These are phyloP conservation scores for Genyomyrus donnyi DNA, from an alignment of 2,113 vertebrate genomes.

Conservation along the genomic window DNA sequence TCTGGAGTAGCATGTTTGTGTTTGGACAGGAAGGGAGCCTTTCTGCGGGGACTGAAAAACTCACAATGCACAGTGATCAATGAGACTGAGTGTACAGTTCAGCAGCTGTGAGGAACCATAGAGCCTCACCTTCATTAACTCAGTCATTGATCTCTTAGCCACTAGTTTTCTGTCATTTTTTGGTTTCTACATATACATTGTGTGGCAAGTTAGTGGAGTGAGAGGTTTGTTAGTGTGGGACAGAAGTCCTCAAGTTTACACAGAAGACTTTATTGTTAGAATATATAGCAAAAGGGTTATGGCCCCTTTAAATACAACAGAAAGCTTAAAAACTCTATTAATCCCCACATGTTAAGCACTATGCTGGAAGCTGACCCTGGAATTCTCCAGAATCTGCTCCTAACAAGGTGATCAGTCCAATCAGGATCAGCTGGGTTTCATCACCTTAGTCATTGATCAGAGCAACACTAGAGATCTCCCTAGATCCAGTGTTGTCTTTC, in stretches of 20 bases:
- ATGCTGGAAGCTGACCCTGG: background rate
- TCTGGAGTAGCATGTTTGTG: background rate
- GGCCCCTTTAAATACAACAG: background rate
- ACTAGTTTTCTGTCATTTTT: background rate
- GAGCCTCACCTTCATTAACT: background rate
- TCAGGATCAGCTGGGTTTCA: background rate
- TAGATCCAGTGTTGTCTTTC: background rate
- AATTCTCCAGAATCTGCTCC: background rate
- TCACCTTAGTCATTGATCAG: background rate
- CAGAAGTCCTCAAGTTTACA: background rate
- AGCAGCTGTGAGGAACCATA: background rate
- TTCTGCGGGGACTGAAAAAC: background rate
- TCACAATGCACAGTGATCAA: background rate
- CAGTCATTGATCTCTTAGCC: background rate
- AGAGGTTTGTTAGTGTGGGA: background rate
- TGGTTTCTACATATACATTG: background rate
- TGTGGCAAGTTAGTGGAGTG: background rate
- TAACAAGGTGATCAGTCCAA: background rate
- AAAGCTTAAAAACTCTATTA: background rate
- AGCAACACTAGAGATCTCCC: background rate
- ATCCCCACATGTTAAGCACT: background rate
- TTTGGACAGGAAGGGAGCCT: background rate
- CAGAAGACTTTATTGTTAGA: background rate
- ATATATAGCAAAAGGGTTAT: background rate
- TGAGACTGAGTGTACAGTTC: background rate